Conservation (phyloP, 2,888 invertebrate genomes). For the Leptarthrus brevirostris region DNA sequence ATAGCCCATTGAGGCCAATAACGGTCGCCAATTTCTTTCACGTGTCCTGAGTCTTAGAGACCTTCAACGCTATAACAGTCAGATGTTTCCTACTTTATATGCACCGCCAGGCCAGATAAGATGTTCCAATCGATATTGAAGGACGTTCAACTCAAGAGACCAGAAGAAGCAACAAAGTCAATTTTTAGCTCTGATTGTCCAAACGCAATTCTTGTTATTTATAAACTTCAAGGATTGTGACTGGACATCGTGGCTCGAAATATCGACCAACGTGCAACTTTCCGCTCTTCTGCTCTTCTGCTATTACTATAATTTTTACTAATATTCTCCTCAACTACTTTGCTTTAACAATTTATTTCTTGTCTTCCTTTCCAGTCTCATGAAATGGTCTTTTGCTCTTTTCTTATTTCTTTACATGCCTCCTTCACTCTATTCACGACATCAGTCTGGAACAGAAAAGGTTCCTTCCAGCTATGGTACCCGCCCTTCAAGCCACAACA, state of each 20-base stretch:
- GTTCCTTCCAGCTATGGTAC: constrained; percentile 4
- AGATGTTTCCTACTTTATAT: constrained; percentile 20
- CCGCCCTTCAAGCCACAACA: constrained; percentile 14
- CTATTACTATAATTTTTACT: constrained; percentile 40
- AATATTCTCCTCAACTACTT: constrained; percentile 23
- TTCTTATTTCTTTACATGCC: constrained; percentile 28
- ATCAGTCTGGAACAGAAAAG: constrained; percentile 17
- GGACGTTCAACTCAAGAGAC: not conserved
- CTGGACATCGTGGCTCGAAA: constrained; percentile 69
- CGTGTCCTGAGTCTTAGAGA: not conserved
- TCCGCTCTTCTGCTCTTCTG: not conserved
- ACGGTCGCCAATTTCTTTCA: constrained; percentile 29
- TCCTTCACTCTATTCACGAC: constrained; percentile 7
- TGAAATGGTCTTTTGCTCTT: constrained; percentile 6
- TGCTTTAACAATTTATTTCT: constrained; percentile 18
- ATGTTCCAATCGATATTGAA: not conserved
- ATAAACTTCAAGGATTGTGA: constrained; percentile 67
- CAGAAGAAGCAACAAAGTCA: constrained; percentile 58
- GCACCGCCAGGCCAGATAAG: not conserved
- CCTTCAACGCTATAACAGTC: constrained; percentile 10
- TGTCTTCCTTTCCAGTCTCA: constrained; percentile 1
- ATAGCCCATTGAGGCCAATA: constrained; percentile 26
- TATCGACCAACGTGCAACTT: constrained; percentile 59
- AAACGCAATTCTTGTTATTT: constrained; percentile 68
- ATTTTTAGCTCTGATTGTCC: constrained; percentile 69